Evolutionary conservation across 2,113 vertebrate genomes (phyloP).

Genomic region (Cyanocitta stelleri): DNA sequence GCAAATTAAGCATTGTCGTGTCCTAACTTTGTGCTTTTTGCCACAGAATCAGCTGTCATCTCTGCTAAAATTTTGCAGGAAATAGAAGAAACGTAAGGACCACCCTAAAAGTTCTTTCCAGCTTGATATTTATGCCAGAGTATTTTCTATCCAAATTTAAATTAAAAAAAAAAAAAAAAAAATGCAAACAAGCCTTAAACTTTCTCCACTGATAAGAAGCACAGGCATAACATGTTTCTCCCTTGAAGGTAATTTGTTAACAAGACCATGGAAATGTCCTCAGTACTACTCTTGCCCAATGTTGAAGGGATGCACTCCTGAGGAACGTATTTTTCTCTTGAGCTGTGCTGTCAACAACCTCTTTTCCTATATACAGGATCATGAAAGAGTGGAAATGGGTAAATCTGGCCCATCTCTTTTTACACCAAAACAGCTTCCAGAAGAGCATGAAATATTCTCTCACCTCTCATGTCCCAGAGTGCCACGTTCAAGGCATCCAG

Average conservation of each 20-base stretch:
- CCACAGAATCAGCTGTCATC: background rate
- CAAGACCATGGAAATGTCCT: background rate
- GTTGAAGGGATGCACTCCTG: background rate
- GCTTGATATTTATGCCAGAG: background rate
- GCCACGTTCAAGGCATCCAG: background rate
- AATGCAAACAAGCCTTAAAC: background rate
- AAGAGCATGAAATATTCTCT: background rate
- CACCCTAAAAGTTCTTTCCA: background rate
- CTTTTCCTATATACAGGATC: background rate
- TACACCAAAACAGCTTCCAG: background rate
- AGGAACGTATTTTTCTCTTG: background rate
- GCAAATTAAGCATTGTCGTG: background rate
- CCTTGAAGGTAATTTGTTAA: background rate
- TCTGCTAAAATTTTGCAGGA: background rate
- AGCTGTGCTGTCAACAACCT: background rate
- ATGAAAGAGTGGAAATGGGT: background rate
- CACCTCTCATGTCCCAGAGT: background rate
- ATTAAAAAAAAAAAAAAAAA: background rate
- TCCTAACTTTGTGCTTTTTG: background rate
- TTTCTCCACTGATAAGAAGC: background rate
- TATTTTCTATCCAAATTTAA: background rate
- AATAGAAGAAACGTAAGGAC: background rate
- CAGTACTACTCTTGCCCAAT: background rate
- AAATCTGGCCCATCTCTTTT: background rate
- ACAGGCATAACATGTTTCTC: background rate